Percentiles rank a stretch among this genome's conserved stretches.
Conservation (phyloP, 2,888 invertebrate species). For the Agrilus biguttatus region DNA sequence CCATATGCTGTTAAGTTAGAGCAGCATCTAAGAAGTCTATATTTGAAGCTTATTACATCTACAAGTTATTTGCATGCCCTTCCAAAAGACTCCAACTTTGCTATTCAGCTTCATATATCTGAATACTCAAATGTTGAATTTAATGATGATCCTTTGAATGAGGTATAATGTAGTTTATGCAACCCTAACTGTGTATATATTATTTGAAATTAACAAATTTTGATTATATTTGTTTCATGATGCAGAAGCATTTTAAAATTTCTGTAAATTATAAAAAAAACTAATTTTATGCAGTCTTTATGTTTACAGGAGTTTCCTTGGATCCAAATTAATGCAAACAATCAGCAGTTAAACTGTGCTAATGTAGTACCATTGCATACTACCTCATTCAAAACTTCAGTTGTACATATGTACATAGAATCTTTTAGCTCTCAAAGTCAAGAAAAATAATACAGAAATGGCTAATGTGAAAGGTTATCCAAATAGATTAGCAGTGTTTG, state of each 20-base stretch:
- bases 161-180: slow-evolving; percentile 16
- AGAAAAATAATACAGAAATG: not conserved
- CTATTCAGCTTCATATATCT: slow-evolving; percentile 43
- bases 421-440: slow-evolving; percentile 8
- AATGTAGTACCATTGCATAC: slow-evolving; percentile 33
- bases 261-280: too few relatives aligned
- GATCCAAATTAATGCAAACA: slow-evolving; percentile 25
- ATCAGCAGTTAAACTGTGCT: slow-evolving; percentile 16
- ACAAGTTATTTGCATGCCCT: slow-evolving; percentile 34
- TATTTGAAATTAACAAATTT: too few relatives aligned
- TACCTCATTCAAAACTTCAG: slow-evolving; percentile 28
- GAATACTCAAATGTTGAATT: slow-evolving; percentile 42
- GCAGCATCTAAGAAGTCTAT: slow-evolving; percentile 44
- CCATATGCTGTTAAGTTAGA: slow-evolving; percentile 47
- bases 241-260: too few relatives aligned
- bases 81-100: slow-evolving; percentile 42
- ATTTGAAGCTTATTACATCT: slow-evolving; percentile 39
- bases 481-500: slow-evolving; percentile 24
- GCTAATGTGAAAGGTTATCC: not conserved
- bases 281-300: too few relatives aligned
- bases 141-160: slow-evolving; percentile 36
- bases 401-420: slow-evolving; percentile 26
- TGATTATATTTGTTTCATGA: too few relatives aligned
- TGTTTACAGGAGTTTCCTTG: slow-evolving; percentile 33
- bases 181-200: too few relatives aligned